Conservation (phyloP, 53 echinoderm and acorn worm genomes). For the Antedon mediterranea region DNA sequence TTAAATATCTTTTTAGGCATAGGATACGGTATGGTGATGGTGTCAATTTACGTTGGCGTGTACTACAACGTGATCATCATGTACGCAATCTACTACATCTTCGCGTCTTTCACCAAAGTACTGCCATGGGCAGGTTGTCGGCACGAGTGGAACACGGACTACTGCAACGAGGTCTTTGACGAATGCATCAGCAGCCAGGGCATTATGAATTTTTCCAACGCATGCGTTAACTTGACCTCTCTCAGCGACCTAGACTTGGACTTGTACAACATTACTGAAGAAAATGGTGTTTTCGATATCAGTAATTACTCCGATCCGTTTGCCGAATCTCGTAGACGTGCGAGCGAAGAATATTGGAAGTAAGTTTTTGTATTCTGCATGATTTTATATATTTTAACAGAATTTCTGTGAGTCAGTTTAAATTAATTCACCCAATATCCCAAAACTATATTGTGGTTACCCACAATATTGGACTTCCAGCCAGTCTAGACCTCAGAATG, state of each 20-base stretch:
- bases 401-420: too few relatives aligned
- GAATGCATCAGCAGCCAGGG: constrained; percentile 14
- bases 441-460: too few relatives aligned
- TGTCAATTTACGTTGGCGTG: not conserved
- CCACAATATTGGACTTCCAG: too few relatives aligned
- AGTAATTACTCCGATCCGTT: constrained; percentile 26
- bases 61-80: constrained; percentile 29
- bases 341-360: constrained; percentile 41
- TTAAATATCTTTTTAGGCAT: constrained; percentile 11
- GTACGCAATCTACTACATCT: constrained; percentile 30
- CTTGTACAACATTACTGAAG: constrained; percentile 6
- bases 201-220: constrained; percentile 11
- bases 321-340: not conserved
- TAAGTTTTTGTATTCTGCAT: too few relatives aligned
- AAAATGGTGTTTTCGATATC: constrained; percentile 1
- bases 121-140: constrained; percentile 32
- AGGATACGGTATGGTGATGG: constrained; percentile 13
- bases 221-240: constrained; percentile 1
- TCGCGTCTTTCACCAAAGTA: constrained; percentile 21
- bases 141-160: constrained; percentile 26
- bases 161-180: constrained; percentile 18
- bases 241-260: constrained; percentile 9
- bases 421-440: too few relatives aligned
- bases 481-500: too few relatives aligned
- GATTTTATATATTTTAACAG: too few relatives aligned